Evolutionary conservation across 92 coral and sea anemone species (phyloP).

Genomic region (Palythoa heliodiscus): DNA sequence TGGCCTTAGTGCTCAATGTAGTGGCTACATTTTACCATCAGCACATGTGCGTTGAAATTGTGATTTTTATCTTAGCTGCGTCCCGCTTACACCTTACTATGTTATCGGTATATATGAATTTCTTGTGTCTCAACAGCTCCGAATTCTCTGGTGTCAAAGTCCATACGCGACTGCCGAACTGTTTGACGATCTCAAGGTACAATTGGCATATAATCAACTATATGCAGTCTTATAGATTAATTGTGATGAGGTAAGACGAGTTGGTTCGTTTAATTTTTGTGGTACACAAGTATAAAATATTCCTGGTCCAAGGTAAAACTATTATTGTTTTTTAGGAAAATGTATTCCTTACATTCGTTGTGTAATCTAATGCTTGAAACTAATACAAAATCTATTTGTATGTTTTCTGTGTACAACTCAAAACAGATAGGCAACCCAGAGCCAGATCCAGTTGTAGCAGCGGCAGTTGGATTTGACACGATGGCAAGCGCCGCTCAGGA

Average conservation of each 20-base stretch:
- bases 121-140: constrained; percentile 57
- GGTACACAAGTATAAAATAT: background rate
- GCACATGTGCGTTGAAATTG: too few species aligned
- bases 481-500: constrained; percentile 29
- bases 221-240: background rate
- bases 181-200: constrained; percentile 92
- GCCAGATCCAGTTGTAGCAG: constrained; percentile 28
- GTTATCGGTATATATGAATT: background rate
- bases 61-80: too few species aligned
- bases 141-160: constrained; percentile 96
- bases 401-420: background rate
- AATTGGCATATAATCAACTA: background rate
- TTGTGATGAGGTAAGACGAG: background rate
- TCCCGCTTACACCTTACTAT: too few species aligned
- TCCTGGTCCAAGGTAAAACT: background rate
- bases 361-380: background rate
- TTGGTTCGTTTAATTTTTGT: background rate
- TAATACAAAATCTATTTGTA: background rate
- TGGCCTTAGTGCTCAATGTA: too few species aligned
- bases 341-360: background rate
- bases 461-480: constrained; percentile 37
- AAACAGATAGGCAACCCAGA: constrained; percentile 26
- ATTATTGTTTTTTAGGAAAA: background rate
- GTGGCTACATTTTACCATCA: too few species aligned
- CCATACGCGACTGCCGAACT: constrained; percentile 98